A percentile compares a stretch with the other conserved stretches of the same genome.
Evolutionary conservation across 2,888 invertebrate species (phyloP).

Genomic region (Campopleginae sp.): DNA sequence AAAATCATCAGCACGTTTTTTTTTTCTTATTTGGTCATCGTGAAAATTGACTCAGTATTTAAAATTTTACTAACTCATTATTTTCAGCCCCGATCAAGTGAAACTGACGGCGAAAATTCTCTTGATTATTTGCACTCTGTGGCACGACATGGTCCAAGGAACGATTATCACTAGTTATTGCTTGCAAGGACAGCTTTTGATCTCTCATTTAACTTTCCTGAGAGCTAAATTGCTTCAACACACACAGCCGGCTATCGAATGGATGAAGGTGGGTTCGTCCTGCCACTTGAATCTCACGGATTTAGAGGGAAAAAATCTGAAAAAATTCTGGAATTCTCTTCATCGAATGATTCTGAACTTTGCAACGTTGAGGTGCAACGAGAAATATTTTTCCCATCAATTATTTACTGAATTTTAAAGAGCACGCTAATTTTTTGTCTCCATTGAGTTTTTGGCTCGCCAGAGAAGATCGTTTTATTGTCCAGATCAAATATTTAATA

Average conservation of each 20-base stretch:
- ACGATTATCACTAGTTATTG: conserved; percentile 93
- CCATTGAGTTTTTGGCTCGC: too few species aligned
- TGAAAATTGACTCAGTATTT: too few species aligned
- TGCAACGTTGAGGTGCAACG: too few species aligned
- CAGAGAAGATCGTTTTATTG: too few species aligned
- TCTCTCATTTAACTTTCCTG: conserved; percentile 90
- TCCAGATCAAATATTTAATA: too few species aligned
- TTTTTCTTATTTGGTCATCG: not conserved
- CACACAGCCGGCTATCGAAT: conserved; percentile 89
- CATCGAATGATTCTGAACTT: too few species aligned
- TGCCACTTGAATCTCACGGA: too few species aligned
- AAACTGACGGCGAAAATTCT: conserved; percentile 86
- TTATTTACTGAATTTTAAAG: too few species aligned
- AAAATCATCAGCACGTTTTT: not conserved
- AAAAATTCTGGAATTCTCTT: too few species aligned
- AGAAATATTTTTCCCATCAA: too few species aligned
- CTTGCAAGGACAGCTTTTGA: conserved; percentile 91
- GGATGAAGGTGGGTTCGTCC: conserved; percentile 89
- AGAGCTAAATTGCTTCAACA: conserved; percentile 90
- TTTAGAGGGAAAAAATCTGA: too few species aligned
- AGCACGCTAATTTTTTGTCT: too few species aligned
- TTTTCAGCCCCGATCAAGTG: conserved; percentile 85
- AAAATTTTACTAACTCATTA: conserved; percentile 45
- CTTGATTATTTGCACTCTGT: conserved; percentile 89
- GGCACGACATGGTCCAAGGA: conserved; percentile 93